Evolutionary conservation across 2,888 invertebrate species (phyloP), one percentile per base, ranked within the genome.

Genomic region (Drosophila stalkeri): DNA sequence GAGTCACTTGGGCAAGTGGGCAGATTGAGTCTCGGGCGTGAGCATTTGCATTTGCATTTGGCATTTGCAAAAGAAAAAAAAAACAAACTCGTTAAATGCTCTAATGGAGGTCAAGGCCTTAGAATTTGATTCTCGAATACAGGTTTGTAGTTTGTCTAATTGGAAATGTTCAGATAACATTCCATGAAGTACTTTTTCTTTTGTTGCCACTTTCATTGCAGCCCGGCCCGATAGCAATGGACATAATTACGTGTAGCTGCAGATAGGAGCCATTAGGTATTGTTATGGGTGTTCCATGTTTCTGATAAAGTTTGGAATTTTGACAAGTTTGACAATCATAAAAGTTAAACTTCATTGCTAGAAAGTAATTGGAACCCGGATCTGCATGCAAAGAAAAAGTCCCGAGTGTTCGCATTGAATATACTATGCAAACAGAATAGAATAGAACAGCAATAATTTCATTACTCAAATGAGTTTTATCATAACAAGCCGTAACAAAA

Each of bases 31-130:
- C 31, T 63, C 56, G 35, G 35, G 31, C 31, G 18, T 49, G 7
- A 43, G 57, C 35, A 67, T 81, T 70, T 74, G 68, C 82, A 82
- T 76, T 76, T 72, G 52, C 82, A 80, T 77, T 77, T 73, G 52
- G 51, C 37, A 72, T 57, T 61, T 61, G 61, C 54, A 20, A 35
- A 60, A 49, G n/a, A 16, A 31, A 60, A 46, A 27, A 14, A 20
- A 9, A 46, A 27, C 7, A 20, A 9, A 41, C 33, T 23, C 56
- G 55, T 66, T 51, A 65, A 80, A 63, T 63, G 31, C 39, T 33
- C 23, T 14, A 41, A 72, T 49, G 18, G 52, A 57, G 78, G 64
- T 78, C 78, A 78, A 80, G 78, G 77, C 43, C 72, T 61, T 41
- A 52, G n/a, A 52, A 63, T 68, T 31, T 49, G 11, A 9, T 47